Evolutionary conservation across 2,888 invertebrate species (phyloP), one percentile per base, ranked within the genome.

Genomic region (Julus scanicus): DNA sequence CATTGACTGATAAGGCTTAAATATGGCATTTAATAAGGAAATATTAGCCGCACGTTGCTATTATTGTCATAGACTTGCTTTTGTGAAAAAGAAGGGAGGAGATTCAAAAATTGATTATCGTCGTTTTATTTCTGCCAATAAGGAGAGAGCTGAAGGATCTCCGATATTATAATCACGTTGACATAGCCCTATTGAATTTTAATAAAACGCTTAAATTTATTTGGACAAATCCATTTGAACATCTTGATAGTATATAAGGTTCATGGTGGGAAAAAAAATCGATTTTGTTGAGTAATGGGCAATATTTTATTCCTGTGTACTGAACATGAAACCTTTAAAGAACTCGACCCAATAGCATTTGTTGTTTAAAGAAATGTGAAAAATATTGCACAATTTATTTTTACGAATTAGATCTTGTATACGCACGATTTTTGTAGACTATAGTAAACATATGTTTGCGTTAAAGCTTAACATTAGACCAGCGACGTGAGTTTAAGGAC

Each of bases 31-130:
- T 57, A 57, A n/a, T 15, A 15, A 57, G 53, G 57, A 57, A 17
- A 5, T 57, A 5, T 15, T 57, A 57, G 15, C 15, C n/a, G 17
- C 17, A 1, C 57, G 17, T 15, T 9, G 13, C n/a, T 57, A 17
- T 57, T 57, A n/a, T 57, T 57, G 57, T 15, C n/a, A 57, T 57
- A 17, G 44, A 44, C 44, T 15, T 57, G 17, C 57, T n/a, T n/a
- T 57, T 57, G 57, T 57, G 44, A 57, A 57, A 57, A n/a, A 2
- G 57, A 57, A 57, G n/a, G 57, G 57, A 57, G 57, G 57, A n/a
- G 57, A 57, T 57, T 57, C 57, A 57, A 57, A 57, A 57, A 57
- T 57, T 57, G 57, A 57, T 57, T 57, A 57, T 57, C n/a, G 17
- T 57, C 2, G n/a, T 17, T 57, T 57, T 57, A n/a, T 5, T 17